A percentile compares a stretch with the other conserved stretches of the same genome.
Conservation (phyloP, 2,797 vertebrate species). For the Coregonus sp. region DNA sequence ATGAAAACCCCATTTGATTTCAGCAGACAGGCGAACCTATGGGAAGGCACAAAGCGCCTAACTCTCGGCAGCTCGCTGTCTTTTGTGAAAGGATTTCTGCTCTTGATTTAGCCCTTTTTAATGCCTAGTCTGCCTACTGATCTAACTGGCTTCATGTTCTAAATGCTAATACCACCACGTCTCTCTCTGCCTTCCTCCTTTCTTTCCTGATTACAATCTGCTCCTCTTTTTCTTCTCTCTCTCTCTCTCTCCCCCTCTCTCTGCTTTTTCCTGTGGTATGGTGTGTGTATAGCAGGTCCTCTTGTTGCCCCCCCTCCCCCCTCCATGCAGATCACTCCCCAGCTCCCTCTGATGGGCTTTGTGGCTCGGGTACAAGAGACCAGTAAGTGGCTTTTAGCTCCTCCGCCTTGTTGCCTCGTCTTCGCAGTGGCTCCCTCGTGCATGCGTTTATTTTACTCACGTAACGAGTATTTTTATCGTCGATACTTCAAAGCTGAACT, state of each 20-base stretch:
- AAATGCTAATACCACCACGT: neutral
- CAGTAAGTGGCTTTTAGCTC: slow-evolving; percentile 85
- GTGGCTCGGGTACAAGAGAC: slow-evolving; percentile 99
- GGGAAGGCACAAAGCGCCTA: neutral
- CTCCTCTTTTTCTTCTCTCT: neutral
- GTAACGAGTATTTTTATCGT: neutral
- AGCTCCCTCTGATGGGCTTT: slow-evolving; percentile 99
- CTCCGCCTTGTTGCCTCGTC: neutral
- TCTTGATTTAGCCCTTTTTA: neutral
- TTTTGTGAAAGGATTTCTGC: neutral
- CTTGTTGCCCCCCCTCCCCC: slow-evolving; percentile 84
- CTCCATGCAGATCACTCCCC: slow-evolving; percentile 93
- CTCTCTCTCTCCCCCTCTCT: neutral
- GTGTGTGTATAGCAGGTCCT: slow-evolving; percentile 72
- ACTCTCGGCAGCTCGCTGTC: neutral
- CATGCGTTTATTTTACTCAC: neutral
- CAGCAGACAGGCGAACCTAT: neutral
- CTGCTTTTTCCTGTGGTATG: neutral
- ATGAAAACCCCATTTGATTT: neutral
- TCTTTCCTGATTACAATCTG: neutral
- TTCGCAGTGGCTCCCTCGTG: neutral
- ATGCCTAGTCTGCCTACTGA: neutral
- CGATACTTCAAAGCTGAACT: neutral
- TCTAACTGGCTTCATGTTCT: slow-evolving; percentile 8
- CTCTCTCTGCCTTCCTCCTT: neutral